phyloP scores from a whole-genome alignment of 2,797 vertebrate genomes.

The Xiphophorus birchmanni region DNA sequence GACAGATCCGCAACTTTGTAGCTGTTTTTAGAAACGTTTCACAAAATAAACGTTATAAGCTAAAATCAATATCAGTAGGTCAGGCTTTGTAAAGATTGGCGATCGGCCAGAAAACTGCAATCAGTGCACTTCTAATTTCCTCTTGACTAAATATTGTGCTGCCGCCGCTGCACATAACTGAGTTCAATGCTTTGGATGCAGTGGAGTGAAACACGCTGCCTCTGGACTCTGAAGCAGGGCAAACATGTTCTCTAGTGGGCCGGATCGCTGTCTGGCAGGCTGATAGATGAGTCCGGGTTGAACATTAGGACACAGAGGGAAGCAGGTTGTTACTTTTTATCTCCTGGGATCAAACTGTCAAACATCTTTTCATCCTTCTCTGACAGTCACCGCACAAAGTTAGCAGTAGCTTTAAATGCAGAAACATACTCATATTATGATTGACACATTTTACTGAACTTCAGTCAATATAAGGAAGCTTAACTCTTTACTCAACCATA shows the following conservation, averaged over 20 bases:
- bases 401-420: background rate
- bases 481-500: background rate
- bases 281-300: background rate
- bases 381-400: background rate
- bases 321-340: background rate
- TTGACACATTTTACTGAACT: background rate
- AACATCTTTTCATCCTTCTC: background rate
- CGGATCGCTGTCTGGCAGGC: background rate
- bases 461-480: background rate
- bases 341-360: background rate
- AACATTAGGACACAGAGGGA: background rate
- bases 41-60: too few species aligned
- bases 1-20: background rate
- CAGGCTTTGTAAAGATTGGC: background rate
- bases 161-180: background rate
- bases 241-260: background rate
- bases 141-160: background rate
- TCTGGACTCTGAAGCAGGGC: background rate
- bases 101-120: background rate
- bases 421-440: background rate
- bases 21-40: too few species aligned
- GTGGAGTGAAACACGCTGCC: background rate
- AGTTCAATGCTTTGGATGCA: background rate
- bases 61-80: too few species aligned
- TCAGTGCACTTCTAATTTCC: background rate